These are phyloP conservation scores for Ophion obscuratus DNA, from an alignment of 2,888 invertebrate genomes.

Conservation along the genomic window DNA sequence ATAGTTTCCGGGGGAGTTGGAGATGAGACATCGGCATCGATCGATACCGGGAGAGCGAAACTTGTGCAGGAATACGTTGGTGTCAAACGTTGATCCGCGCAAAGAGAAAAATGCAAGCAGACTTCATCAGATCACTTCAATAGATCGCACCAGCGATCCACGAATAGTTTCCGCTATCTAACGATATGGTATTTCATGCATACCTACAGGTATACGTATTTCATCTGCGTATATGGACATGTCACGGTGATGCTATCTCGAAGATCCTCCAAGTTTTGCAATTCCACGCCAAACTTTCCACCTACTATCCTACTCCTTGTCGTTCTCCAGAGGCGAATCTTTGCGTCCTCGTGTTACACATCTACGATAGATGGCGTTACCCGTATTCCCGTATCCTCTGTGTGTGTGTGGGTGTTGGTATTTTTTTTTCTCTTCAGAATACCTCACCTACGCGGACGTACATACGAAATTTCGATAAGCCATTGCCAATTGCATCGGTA, in stretches of 20 bases:
- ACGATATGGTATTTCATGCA: conserved; percentile 36
- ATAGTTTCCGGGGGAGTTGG: conserved; percentile 42
- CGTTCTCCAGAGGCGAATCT: conserved; percentile 31
- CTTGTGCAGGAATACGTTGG: conserved; percentile 30
- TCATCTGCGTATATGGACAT: conserved; percentile 19
- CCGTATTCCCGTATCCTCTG: background rate
- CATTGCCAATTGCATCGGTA: conserved; percentile 59
- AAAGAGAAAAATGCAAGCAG: conserved; percentile 54
- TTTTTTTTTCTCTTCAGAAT: background rate
- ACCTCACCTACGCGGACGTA: background rate
- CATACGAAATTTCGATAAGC: conserved; percentile 49
- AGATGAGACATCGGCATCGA: conserved; percentile 44
- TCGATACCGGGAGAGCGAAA: conserved; percentile 47
- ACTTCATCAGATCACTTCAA: conserved; percentile 63
- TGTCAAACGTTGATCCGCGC: conserved; percentile 51
- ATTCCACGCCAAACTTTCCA: conserved; percentile 56
- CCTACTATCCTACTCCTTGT: conserved; percentile 28
- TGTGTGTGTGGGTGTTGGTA: background rate
- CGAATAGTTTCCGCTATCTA: conserved; percentile 24
- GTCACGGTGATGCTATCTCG: conserved; percentile 48
- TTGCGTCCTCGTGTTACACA: conserved; percentile 29
- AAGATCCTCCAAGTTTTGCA: conserved; percentile 60
- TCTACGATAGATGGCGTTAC: conserved; percentile 18
- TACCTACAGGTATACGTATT: conserved; percentile 22
- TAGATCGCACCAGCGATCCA: conserved; percentile 53